Evolutionary conservation across 2,797 vertebrate genomes (phyloP).

Genomic region (Rhabdomys pumilio): DNA sequence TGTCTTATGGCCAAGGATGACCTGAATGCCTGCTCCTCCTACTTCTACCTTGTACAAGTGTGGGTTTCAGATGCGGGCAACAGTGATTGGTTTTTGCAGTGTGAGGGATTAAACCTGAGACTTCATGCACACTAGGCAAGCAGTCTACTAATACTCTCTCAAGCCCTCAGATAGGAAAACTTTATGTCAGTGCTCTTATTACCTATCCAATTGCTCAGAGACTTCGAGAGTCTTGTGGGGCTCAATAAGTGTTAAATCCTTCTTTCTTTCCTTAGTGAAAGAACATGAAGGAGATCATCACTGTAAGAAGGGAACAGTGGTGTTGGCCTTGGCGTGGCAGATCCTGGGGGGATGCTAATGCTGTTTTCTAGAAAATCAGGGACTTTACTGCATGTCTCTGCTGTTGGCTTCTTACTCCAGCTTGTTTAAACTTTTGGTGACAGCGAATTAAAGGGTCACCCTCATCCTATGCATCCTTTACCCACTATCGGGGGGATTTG

Average conservation of each 20-base stretch:
- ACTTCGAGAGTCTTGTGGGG: neutral
- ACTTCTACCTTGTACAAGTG: neutral
- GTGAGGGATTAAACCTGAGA: neutral
- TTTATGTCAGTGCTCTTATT: neutral
- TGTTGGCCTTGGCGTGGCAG: neutral
- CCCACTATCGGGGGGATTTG: neutral
- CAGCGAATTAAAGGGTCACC: neutral
- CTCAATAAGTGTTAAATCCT: constrained; percentile 44
- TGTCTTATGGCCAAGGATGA: neutral
- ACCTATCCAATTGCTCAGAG: neutral
- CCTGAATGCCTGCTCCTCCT: neutral
- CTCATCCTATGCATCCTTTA: accelerated
- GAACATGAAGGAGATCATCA: neutral
- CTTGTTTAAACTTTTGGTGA: neutral
- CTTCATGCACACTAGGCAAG: neutral
- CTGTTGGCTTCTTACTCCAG: neutral
- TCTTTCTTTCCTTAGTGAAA: neutral
- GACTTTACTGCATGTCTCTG: accelerated
- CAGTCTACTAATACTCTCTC: neutral
- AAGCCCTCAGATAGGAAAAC: neutral
- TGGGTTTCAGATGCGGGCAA: neutral
- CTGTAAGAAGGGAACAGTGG: neutral
- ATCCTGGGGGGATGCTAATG: neutral
- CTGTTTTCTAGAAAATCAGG: neutral
- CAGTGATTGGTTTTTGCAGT: neutral